These are phyloP conservation scores for Stegostoma tigrinum DNA, from an alignment of 2,113 vertebrate species.

Conservation along the genomic window DNA sequence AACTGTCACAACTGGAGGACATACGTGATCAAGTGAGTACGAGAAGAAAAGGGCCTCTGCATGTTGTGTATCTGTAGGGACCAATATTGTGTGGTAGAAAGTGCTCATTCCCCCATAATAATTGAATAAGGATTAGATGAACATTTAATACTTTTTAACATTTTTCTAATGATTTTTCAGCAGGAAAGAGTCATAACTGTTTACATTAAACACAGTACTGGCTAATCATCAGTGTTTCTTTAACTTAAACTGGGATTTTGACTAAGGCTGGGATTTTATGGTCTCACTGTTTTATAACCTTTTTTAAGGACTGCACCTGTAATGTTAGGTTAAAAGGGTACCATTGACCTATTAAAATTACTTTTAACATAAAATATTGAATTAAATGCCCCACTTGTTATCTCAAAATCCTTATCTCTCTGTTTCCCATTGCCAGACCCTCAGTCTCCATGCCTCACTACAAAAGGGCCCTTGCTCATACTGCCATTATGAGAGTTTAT, in stretches of 20 bases:
- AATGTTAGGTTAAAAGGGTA: background rate
- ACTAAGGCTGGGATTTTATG: background rate
- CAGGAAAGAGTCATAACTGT: background rate
- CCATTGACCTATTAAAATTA: background rate
- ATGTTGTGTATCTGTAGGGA: too few species aligned
- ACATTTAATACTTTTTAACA: background rate
- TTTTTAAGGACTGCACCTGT: background rate
- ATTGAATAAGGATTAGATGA: background rate
- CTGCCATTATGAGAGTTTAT: background rate
- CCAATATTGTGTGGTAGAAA: background rate
- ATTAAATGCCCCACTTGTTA: background rate
- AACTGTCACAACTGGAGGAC: slow-evolving; percentile 8
- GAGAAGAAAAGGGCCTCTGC: background rate
- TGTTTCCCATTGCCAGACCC: background rate
- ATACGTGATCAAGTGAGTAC: slow-evolving; percentile 35
- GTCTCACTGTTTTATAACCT: too few species aligned
- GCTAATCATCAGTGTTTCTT: background rate
- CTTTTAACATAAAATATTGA: background rate
- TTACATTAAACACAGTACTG: background rate
- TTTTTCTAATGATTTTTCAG: background rate
- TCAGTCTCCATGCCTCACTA: background rate
- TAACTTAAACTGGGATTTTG: background rate
- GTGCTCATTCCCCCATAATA: background rate
- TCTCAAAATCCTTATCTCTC: too few species aligned
- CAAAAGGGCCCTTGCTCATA: background rate